Percentiles rank a stretch among this genome's conserved stretches.
These are phyloP conservation scores for Desoria tigrina DNA, from an alignment of 2,888 invertebrate species.

Conservation along the genomic window DNA sequence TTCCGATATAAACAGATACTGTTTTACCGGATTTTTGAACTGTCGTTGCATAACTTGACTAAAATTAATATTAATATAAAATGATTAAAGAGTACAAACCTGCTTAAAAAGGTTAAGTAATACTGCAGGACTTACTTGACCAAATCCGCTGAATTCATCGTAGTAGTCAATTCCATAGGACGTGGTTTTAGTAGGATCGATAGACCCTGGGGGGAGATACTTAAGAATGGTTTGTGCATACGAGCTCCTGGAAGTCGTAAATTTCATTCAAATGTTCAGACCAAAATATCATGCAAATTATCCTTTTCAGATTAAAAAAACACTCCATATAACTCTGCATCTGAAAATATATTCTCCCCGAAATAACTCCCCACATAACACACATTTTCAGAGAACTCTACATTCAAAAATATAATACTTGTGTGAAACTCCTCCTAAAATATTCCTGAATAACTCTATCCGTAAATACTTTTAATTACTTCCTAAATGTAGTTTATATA, in stretches of 20 bases:
- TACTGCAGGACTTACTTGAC: conserved; percentile 32
- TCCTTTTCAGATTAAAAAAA: background rate
- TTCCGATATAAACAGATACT: conserved; percentile 44
- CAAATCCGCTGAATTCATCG: conserved; percentile 48
- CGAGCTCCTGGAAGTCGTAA: conserved; percentile 33
- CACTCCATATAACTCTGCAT: too few relatives aligned
- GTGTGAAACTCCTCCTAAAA: too few relatives aligned
- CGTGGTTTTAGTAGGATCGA: conserved; percentile 46
- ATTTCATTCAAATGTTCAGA: background rate
- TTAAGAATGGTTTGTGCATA: conserved; percentile 47
- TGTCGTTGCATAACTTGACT: too few relatives aligned
- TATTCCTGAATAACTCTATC: too few relatives aligned
- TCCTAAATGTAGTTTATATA: too few relatives aligned
- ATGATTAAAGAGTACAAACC: too few relatives aligned
- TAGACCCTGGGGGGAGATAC: conserved; percentile 48
- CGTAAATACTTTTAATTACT: too few relatives aligned
- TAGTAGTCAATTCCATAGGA: conserved; percentile 46
- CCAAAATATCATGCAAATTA: background rate
- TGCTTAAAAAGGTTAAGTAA: too few relatives aligned
- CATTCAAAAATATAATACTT: too few relatives aligned
- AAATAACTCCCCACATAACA: too few relatives aligned
- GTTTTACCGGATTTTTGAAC: conserved; percentile 47
- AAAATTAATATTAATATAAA: too few relatives aligned
- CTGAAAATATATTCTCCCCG: background rate
- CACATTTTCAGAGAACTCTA: too few relatives aligned